Evolutionary conservation across 2,113 vertebrate species (phyloP).

Genomic region (Uria aalge): DNA sequence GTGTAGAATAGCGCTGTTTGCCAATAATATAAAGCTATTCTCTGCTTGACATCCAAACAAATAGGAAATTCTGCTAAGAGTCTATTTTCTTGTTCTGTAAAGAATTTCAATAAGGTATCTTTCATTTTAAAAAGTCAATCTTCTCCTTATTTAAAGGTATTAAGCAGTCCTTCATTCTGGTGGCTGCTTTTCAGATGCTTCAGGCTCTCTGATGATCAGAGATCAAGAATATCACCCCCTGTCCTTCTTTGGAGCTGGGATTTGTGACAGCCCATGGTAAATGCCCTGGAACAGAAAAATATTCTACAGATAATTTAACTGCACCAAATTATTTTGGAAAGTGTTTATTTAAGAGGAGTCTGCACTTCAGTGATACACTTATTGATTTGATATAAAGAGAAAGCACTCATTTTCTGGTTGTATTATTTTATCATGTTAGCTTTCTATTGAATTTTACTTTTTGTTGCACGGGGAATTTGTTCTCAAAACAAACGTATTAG

Average conservation of each 20-base stretch:
- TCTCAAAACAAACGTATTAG: constrained; percentile 8
- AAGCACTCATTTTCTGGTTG: constrained; percentile 21
- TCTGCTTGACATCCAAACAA: background rate
- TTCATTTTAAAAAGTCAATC: constrained; percentile 13
- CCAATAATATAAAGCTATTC: background rate
- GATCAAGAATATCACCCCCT: background rate
- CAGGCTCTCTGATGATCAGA: constrained; percentile 1
- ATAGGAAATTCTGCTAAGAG: background rate
- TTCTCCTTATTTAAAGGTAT: background rate
- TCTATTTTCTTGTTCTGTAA: background rate
- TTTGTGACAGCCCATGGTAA: constrained; percentile 6
- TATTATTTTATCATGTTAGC: constrained; percentile 27
- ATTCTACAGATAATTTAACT: constrained; percentile 11
- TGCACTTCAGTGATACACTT: background rate
- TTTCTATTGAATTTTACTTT: constrained; percentile 24
- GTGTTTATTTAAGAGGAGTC: background rate
- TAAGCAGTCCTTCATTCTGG: background rate
- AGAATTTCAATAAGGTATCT: background rate
- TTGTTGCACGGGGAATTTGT: background rate
- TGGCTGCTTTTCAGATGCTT: constrained; percentile 14
- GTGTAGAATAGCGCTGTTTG: background rate
- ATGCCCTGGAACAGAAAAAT: constrained; percentile 8
- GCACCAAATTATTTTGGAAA: background rate
- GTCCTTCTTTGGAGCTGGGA: background rate
- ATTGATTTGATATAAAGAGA: constrained; percentile 5